Base-by-base conservation (phyloP, 2,888 invertebrate species). In the Paralinhomoeus sp. region DNA sequence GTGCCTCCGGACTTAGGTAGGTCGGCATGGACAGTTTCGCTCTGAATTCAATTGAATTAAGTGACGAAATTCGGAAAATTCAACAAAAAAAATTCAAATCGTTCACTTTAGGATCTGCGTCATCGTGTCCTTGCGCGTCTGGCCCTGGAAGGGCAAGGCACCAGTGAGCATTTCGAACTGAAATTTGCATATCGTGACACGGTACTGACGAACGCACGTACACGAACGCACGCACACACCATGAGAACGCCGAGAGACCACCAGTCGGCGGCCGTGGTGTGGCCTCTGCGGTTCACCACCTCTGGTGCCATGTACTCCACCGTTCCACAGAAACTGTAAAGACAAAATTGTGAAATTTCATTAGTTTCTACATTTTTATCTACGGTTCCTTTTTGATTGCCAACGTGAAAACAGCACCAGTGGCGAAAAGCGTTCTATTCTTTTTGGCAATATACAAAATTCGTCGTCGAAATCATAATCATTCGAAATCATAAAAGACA, bases 81-180 rank as follows among this genome's bases (percentile, higher is more conserved):
- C 27, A 22, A 20, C 12, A 42, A 34, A 36, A 18, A 12, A 12
- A 12, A 15, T 31, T 31, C 13, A 7, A 38, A 38, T 18, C 18
- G 5, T 3, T 9, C n/a, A 70, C 72, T 89, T 87, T 50, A 97
- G 71, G 61, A 97, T 97, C 68, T 85, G 84, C 47, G 81, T 85
- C 93, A 99, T 97, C 0, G 93, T 97, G 62, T 97, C 93, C 64
- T 84, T 87, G 47, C 91, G 73, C 51, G 82, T 85, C 21, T 76
- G 72, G 34, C 87, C 91, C 72, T 93, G 91, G 67, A 99, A 99
- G 39, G 97, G 97, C 51, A 97, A 70, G 55, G 82, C 79, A 44
- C 93, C 93, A 2, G 93, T 99, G 53, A 99, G 70, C 97, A 99
- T 99, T 71, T 97, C 97, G 71, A 81, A 99, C 85, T 69, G 62